These are phyloP conservation scores for Hydractinia echinata DNA, from an alignment of 30 jellyfish, hydroid and myxozoan species.

Conservation along the genomic window DNA sequence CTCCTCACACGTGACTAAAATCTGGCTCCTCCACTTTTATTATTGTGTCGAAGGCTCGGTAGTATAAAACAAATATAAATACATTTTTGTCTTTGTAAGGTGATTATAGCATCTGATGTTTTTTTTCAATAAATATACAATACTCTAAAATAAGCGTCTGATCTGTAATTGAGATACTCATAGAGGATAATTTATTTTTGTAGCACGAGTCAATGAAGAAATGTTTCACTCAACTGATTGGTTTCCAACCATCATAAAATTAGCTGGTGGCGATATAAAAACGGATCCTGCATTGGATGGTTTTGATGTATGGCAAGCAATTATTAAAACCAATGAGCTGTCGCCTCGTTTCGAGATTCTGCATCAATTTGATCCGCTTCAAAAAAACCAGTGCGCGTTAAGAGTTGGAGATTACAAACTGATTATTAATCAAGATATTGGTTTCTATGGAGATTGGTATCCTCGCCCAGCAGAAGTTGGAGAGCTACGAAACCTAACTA, in stretches of 20 bases:
- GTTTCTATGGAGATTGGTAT: conserved; percentile 91
- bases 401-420: conserved; percentile 95
- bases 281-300: conserved; percentile 47
- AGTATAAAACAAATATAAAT: too few species aligned
- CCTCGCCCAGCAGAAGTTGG: conserved; percentile 94
- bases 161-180: neutral
- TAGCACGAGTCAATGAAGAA: conserved; percentile 81
- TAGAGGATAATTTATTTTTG: neutral
- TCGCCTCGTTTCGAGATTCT: conserved; percentile 82
- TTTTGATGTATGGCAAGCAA: conserved; percentile 63
- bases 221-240: conserved; percentile 94
- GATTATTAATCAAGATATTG: conserved; percentile 84
- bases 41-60: too few species aligned
- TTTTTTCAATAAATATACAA: neutral
- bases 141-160: neutral
- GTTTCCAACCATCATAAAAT: conserved; percentile 77
- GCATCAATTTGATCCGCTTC: conserved; percentile 89
- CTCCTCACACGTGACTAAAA: too few species aligned
- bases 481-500: conserved; percentile 51
- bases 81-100: too few species aligned
- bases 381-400: conserved; percentile 75
- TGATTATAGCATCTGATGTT: neutral
- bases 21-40: too few species aligned
- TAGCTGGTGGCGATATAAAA: conserved; percentile 48
- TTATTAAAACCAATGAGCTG: conserved; percentile 32